Evolutionary conservation across 2,113 vertebrate genomes (phyloP).

Genomic region (Passer montanus): DNA sequence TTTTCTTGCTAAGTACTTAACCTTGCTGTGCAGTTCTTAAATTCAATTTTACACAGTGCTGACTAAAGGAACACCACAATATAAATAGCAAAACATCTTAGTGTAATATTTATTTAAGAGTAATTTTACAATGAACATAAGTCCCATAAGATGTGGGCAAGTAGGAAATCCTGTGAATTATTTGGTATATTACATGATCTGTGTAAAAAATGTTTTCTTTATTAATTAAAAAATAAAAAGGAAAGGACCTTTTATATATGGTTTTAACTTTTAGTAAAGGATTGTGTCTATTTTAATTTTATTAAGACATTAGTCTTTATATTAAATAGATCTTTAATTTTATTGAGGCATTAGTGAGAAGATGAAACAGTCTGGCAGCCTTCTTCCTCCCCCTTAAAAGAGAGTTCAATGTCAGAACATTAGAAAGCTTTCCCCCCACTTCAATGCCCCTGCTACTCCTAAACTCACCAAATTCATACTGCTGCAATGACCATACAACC

Average conservation of each 20-base stretch:
- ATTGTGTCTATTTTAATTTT: background rate
- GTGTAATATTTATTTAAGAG: background rate
- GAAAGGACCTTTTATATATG: background rate
- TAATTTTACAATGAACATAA: background rate
- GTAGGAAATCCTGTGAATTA: background rate
- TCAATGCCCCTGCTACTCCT: accelerated
- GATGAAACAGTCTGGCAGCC: background rate
- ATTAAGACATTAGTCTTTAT: background rate
- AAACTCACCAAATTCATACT: background rate
- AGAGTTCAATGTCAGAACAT: background rate
- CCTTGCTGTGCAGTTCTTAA: background rate
- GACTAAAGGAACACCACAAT: background rate
- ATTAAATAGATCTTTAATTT: background rate
- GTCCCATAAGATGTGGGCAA: background rate
- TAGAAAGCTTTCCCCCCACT: background rate
- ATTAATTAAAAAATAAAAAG: background rate
- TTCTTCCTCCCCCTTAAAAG: background rate
- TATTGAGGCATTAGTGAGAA: background rate
- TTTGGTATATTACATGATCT: background rate
- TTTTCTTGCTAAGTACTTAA: background rate
- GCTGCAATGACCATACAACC: background rate
- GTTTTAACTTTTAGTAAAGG: background rate
- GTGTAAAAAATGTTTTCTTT: background rate
- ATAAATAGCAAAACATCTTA: background rate
- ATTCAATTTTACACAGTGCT: background rate